A percentile compares a stretch with the other conserved stretches of the same genome.
Conservation (phyloP, 2,113 vertebrate species). For the Fregetta grallaria region DNA sequence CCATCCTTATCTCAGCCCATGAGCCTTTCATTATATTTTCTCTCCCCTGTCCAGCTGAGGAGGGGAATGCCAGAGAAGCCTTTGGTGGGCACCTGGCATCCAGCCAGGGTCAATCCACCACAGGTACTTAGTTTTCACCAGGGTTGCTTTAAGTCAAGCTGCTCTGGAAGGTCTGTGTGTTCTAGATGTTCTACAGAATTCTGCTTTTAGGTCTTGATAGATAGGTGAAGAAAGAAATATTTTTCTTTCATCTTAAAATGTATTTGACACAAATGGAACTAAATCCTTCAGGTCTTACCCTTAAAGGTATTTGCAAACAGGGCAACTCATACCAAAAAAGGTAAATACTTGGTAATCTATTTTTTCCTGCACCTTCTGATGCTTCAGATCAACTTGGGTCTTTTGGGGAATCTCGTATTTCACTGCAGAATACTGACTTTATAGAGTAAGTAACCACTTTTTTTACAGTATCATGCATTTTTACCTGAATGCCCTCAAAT, state of each 20-base stretch:
- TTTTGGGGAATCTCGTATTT: not conserved
- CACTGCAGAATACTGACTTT: not conserved
- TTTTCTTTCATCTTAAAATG: not conserved
- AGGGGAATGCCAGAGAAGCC: not conserved
- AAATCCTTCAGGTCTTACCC: not conserved
- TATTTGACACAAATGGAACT: not conserved
- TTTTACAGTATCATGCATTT: not conserved
- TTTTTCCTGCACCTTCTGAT: not conserved
- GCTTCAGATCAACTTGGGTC: not conserved
- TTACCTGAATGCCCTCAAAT: not conserved
- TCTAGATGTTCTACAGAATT: not conserved
- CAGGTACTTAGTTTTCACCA: not conserved
- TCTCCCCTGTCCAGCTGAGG: not conserved
- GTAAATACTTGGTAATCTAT: not conserved
- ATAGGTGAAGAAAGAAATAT: not conserved
- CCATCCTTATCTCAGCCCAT: not conserved
- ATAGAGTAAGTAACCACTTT: not conserved
- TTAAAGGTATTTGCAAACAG: not conserved
- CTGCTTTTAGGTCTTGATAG: not conserved
- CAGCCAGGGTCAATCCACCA: not conserved
- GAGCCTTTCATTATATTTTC: not conserved
- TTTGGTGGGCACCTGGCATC: not conserved
- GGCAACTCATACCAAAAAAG: not conserved
- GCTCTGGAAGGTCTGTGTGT: not conserved
- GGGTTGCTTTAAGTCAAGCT: not conserved